Evolutionary conservation across 1,140 invertebrate genomes (phyloP).

Genomic region (Octopus sinensis): DNA sequence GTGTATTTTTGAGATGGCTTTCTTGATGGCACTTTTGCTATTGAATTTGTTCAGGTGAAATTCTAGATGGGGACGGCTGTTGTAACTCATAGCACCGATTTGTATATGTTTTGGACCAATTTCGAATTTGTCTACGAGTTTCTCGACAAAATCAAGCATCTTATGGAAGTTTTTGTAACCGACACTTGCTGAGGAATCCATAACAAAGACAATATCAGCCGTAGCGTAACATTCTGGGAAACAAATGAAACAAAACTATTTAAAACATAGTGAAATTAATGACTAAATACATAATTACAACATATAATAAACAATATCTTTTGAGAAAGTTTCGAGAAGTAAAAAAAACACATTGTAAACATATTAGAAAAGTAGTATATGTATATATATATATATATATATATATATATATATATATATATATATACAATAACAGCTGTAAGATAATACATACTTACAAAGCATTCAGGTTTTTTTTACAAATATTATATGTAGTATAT

Average conservation of each 20-base stretch:
- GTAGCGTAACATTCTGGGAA: constrained; percentile 38
- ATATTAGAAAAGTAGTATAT: too few species aligned
- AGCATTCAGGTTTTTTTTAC: too few species aligned
- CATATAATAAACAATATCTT: too few species aligned
- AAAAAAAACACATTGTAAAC: too few species aligned
- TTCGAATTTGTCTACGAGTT: constrained; percentile 32
- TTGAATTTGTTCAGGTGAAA: constrained; percentile 48
- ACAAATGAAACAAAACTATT: constrained; percentile 3
- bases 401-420: too few species aligned
- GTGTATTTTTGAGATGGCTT: constrained; percentile 35
- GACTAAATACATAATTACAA: background rate
- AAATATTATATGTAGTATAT: too few species aligned
- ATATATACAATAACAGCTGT: too few species aligned
- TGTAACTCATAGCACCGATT: constrained; percentile 42
- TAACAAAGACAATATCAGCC: constrained; percentile 42
- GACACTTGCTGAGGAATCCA: constrained; percentile 42
- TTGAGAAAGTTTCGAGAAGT: too few species aligned
- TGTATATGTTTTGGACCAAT: constrained; percentile 38
- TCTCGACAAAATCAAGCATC: constrained; percentile 36
- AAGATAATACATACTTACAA: too few species aligned
- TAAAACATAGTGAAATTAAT: constrained; percentile 22
- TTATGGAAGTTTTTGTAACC: constrained; percentile 38
- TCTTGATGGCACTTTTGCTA: constrained; percentile 32
- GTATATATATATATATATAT: too few species aligned
- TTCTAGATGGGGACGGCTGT: constrained; percentile 36